Conservation (phyloP, 2,797 vertebrate species). For the Podarcis lilfordi region DNA sequence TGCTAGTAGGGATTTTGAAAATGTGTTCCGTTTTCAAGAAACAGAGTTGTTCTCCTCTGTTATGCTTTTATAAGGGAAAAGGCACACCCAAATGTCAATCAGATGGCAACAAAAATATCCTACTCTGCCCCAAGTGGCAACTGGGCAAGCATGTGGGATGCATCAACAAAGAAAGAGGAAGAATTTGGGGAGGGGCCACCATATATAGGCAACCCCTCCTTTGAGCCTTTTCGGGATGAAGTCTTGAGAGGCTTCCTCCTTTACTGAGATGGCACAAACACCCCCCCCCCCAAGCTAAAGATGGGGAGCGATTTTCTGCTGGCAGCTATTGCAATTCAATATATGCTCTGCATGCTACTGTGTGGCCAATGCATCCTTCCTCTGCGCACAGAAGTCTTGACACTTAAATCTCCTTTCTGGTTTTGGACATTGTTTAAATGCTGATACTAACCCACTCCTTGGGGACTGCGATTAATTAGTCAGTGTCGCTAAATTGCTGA, state of each 20-base stretch:
- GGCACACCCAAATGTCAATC: no score
- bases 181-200: no score
- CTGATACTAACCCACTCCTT: neutral
- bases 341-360: neutral
- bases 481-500: neutral
- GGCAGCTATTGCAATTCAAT: neutral
- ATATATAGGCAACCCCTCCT: no score
- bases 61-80: neutral
- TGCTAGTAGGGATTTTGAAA: neutral
- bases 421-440: neutral
- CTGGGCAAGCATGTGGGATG: no score
- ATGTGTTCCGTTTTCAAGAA: neutral
- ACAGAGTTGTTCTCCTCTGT: neutral
- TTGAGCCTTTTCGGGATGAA: no score
- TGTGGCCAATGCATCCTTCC: neutral
- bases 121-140: no score
- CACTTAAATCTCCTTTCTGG: neutral
- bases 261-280: no score
- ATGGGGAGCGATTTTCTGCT: neutral
- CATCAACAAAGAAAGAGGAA: no score
- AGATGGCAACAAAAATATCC: no score
- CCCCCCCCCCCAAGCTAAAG: no score
- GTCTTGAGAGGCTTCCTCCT: no score
- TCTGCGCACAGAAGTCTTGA: neutral
- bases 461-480: neutral